These are phyloP conservation scores for Eumerus sabulonum DNA, from an alignment of 2,888 invertebrate genomes.

Conservation along the genomic window DNA sequence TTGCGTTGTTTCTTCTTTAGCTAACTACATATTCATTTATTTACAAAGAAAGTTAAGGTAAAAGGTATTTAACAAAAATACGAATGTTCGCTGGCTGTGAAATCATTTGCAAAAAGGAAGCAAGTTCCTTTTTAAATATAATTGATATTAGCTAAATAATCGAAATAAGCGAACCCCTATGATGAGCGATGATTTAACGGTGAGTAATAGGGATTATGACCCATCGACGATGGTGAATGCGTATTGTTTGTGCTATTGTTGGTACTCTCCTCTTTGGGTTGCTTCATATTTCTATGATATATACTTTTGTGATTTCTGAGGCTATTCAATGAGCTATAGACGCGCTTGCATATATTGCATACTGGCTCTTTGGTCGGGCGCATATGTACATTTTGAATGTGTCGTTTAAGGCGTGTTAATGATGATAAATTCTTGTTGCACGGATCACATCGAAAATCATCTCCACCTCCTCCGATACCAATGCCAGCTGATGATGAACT, in stretches of 20 bases:
- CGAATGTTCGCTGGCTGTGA: conserved; percentile 71
- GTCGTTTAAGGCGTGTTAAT: conserved; percentile 91
- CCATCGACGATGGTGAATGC: conserved; percentile 57
- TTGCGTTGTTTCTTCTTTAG: conserved; percentile 38
- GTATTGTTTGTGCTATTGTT: conserved; percentile 66
- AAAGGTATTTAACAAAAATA: conserved; percentile 75
- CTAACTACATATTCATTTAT: conserved; percentile 61
- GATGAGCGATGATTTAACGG: conserved; percentile 77
- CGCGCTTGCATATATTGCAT: conserved; percentile 95
- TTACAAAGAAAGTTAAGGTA: conserved; percentile 45
- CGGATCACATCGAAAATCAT: conserved; percentile 94
- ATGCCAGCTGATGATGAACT: conserved; percentile 72
- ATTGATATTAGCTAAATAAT: conserved; percentile 75
- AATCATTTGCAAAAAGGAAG: conserved; percentile 24
- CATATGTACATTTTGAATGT: conserved; percentile 95
- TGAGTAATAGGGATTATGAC: conserved; percentile 74
- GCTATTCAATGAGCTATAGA: conserved; percentile 94
- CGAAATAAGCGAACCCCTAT: conserved; percentile 78
- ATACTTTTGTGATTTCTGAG: conserved; percentile 95
- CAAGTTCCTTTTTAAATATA: conserved; percentile 70
- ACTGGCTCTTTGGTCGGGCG: conserved; percentile 93
- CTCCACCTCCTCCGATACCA: conserved; percentile 80
- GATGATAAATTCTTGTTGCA: conserved; percentile 95
- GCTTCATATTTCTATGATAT: conserved; percentile 91
- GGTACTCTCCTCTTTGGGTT: conserved; percentile 80